Percentiles rank a stretch among this genome's conserved stretches.
Evolutionary conservation across 1,140 invertebrate genomes (phyloP).

Genomic region (Galleria mellonella): DNA sequence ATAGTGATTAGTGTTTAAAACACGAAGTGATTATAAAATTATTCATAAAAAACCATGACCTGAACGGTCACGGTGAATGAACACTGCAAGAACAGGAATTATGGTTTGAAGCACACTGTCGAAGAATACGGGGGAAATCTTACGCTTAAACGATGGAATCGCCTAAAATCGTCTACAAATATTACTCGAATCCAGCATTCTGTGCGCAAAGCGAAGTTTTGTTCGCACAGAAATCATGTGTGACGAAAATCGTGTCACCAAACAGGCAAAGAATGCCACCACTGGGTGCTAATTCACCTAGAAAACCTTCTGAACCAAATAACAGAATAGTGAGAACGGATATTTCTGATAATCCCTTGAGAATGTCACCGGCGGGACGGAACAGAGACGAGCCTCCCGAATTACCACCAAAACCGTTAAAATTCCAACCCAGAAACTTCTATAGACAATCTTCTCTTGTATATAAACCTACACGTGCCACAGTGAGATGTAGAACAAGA

Average conservation of each 20-base stretch:
- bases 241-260: constrained; percentile 46
- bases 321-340: constrained; percentile 65
- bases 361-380: constrained; percentile 41
- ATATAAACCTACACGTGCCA: constrained; percentile 41
- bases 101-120: constrained; percentile 23
- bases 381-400: constrained; percentile 53
- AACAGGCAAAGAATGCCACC: constrained; percentile 49
- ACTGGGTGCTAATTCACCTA: constrained; percentile 54
- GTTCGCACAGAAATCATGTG: constrained; percentile 61
- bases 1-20: constrained; percentile 5
- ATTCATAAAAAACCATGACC: constrained; percentile 19
- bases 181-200: constrained; percentile 85
- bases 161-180: constrained; percentile 71
- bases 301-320: constrained; percentile 27
- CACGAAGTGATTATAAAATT: neutral
- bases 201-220: constrained; percentile 83
- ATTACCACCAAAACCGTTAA: constrained; percentile 58
- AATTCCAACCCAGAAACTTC: constrained; percentile 43
- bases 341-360: constrained; percentile 69
- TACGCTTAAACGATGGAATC: constrained; percentile 64
- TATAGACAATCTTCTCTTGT: constrained; percentile 56
- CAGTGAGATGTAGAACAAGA: constrained; percentile 44
- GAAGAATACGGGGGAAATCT: constrained; percentile 22
- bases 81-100: constrained; percentile 32
- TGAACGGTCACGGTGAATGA: constrained; percentile 35